Evolutionary conservation across 2,888 invertebrate genomes (phyloP), one percentile per base, ranked within the genome.

Genomic region (Orthosia gracilis): DNA sequence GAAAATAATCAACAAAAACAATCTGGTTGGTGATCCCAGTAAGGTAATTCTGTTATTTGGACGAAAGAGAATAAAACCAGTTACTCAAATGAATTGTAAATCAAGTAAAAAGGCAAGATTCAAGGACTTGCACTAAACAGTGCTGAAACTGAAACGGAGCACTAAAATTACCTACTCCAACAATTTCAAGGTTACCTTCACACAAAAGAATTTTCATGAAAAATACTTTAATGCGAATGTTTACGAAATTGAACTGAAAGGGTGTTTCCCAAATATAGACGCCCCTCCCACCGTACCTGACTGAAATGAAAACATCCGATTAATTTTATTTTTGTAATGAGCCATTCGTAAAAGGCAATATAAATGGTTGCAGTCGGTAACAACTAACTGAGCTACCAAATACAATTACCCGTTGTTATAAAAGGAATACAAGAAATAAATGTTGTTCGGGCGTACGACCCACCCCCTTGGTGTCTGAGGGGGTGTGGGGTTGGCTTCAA

Each of bases 341-440:
- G 40, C 23, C 57, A 18, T 81, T 68, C 76, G 73, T 73, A 77
- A 83, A 85, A 80, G 58, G 52, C 69, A 61, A 62, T 72, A 69
- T 73, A 76, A 78, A 80, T 80, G 54, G 50, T 75, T 76, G 85
- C 86, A 85, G 69, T 78, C 79, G 84, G 72, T 81, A 82, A 87
- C 84, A 89, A 87, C 85, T 85, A 85, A 88, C 80, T 69, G 61
- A 76, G 58, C 74, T 82, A 85, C 69, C 76, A 82, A 84, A 88
- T 85, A 85, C 84, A 85, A 90, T 90, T 87, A 89, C 85, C 77
- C 82, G 82, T 83, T 85, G 84, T 88, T 89, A 89, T 90, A 90
- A 89, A 89, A 87, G 87, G 89, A 91, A 88, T 83, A 92, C 87
- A 91, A 92, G 91, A 89, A 91, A 90, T 91, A 90, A 90, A 92